Percentiles rank a stretch among this genome's conserved stretches.
Conservation (phyloP, 1,140 invertebrate genomes). For the Xylocopa sonorina region DNA sequence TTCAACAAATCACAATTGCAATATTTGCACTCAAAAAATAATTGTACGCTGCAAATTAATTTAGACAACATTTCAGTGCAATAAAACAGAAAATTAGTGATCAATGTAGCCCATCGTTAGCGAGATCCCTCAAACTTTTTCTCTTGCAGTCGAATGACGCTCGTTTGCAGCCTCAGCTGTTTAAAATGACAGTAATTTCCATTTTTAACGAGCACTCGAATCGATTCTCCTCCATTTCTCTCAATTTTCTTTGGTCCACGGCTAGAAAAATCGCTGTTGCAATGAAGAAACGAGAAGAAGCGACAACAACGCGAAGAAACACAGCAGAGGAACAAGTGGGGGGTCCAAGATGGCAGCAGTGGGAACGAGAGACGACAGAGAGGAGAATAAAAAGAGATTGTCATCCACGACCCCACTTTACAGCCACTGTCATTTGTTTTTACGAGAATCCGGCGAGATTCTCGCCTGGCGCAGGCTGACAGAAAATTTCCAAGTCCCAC, state of each 20-base stretch:
- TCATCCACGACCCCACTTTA: constrained; percentile 66
- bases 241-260: background rate
- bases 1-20: too few relatives aligned
- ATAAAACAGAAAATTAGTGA: too few relatives aligned
- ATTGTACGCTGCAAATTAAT: too few relatives aligned
- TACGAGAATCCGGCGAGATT: constrained; percentile 69
- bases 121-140: constrained; percentile 55
- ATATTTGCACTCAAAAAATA: too few relatives aligned
- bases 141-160: constrained; percentile 42
- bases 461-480: constrained; percentile 32
- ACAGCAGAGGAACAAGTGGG: background rate
- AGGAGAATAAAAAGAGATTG: constrained; percentile 75
- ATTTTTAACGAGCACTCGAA: constrained; percentile 55
- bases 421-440: constrained; percentile 70
- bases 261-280: background rate
- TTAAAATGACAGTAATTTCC: constrained; percentile 53
- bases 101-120: too few relatives aligned
- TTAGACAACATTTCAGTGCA: too few relatives aligned
- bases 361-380: constrained; percentile 44
- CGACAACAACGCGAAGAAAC: constrained; percentile 23
- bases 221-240: too few relatives aligned
- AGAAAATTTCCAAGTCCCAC: constrained; percentile 49
- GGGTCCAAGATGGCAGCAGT: constrained; percentile 48
- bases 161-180: constrained; percentile 44
- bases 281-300: background rate